Evolutionary conservation across 2,888 invertebrate species (phyloP).

Genomic region (Andricus quercusramuli): DNA sequence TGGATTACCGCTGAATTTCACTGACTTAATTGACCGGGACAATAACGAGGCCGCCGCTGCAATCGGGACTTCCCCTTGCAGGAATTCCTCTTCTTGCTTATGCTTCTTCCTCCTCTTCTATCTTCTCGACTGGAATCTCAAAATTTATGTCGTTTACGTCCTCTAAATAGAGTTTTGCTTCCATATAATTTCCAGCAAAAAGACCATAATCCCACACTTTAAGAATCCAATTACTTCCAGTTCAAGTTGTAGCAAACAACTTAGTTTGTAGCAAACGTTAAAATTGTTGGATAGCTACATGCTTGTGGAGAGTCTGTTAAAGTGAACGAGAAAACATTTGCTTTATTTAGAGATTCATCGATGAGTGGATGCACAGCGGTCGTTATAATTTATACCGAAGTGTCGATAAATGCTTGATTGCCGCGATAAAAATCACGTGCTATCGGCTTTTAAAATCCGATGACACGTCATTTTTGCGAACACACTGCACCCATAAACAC

Average conservation of each 20-base stretch:
- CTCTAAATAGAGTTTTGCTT: slow-evolving; percentile 33
- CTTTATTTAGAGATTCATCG: slow-evolving; percentile 30
- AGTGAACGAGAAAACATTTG: slow-evolving; percentile 10
- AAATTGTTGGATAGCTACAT: slow-evolving; percentile 3
- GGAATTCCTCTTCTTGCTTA: slow-evolving; percentile 53
- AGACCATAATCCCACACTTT: neutral
- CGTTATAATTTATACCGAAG: slow-evolving; percentile 43
- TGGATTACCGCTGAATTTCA: slow-evolving; percentile 66
- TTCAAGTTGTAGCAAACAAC: neutral
- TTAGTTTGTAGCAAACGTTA: neutral
- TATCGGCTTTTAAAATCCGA: slow-evolving; percentile 65
- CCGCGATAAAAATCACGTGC: slow-evolving; percentile 64
- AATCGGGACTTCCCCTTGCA: slow-evolving; percentile 58
- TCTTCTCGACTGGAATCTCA: slow-evolving; percentile 39
- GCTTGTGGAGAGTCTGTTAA: neutral
- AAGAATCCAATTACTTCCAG: slow-evolving; percentile 25
- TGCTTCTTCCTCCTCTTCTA: slow-evolving; percentile 43
- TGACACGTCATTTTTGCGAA: slow-evolving; percentile 65
- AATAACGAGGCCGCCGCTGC: slow-evolving; percentile 59
- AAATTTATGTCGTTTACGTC: slow-evolving; percentile 42
- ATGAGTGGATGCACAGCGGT: slow-evolving; percentile 8
- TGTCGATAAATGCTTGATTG: slow-evolving; percentile 60
- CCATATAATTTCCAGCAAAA: slow-evolving; percentile 29
- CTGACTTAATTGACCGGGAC: slow-evolving; percentile 74
- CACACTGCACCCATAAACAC: neutral